A percentile compares a stretch with the other conserved stretches of the same genome.
Evolutionary conservation across 2,888 invertebrate species (phyloP).

Genomic region (Coleophora flavipennella): DNA sequence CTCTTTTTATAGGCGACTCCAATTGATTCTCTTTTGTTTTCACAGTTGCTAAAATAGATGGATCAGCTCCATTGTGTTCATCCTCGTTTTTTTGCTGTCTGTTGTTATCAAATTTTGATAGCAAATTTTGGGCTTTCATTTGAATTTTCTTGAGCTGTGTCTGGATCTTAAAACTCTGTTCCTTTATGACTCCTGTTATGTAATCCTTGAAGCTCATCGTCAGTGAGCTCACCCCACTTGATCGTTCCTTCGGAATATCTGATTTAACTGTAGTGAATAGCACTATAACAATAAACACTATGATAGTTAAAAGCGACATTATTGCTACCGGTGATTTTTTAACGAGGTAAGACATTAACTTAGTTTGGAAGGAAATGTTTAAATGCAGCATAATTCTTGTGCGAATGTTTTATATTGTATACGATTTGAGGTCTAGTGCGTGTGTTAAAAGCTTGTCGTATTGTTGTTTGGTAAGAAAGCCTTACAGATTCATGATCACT

Average conservation of each 20-base stretch:
- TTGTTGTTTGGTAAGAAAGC: slow-evolving; percentile 24
- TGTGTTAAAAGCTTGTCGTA: slow-evolving; percentile 41
- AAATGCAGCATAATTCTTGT: slow-evolving; percentile 24
- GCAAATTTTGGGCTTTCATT: slow-evolving; percentile 46
- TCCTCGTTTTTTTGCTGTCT: background rate
- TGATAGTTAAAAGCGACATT: slow-evolving; percentile 49
- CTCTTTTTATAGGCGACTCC: slow-evolving; percentile 37
- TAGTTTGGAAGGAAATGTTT: slow-evolving; percentile 14
- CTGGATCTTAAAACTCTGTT: slow-evolving; percentile 55
- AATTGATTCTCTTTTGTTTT: slow-evolving; percentile 33
- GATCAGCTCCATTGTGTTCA: background rate
- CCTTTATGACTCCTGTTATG: slow-evolving; percentile 47
- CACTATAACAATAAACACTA: slow-evolving; percentile 37
- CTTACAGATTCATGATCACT: slow-evolving; percentile 19
- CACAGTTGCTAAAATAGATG: slow-evolving; percentile 3
- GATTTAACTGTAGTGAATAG: slow-evolving; percentile 37
- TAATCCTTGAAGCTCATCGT: slow-evolving; percentile 45
- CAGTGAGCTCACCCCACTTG: slow-evolving; percentile 19
- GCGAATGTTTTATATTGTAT: slow-evolving; percentile 33
- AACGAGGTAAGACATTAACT: slow-evolving; percentile 45
- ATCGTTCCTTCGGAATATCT: slow-evolving; percentile 27
- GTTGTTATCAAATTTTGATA: slow-evolving; percentile 41
- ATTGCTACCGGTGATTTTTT: slow-evolving; percentile 27
- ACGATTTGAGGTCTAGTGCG: slow-evolving; percentile 40
- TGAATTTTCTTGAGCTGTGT: slow-evolving; percentile 49